These are phyloP conservation scores for Malachius bipustulatus DNA, from an alignment of 2,888 invertebrate genomes.

Conservation along the genomic window DNA sequence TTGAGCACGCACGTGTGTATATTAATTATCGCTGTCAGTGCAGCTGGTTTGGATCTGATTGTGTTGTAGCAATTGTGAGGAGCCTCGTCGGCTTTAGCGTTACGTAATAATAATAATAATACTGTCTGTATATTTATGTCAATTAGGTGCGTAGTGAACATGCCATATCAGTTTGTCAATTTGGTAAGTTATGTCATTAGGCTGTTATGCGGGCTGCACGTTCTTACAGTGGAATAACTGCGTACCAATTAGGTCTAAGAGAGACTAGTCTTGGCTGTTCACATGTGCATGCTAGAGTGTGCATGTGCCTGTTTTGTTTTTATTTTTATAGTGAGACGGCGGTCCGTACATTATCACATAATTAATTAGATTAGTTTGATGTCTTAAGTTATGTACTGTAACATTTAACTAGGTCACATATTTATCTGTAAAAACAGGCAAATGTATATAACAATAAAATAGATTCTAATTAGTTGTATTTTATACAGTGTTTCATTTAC, in stretches of 20 bases:
- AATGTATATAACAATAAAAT: too few species aligned
- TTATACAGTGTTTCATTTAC: too few species aligned
- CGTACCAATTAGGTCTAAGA: constrained; percentile 13
- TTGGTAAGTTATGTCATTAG: constrained; percentile 34
- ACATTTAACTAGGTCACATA: constrained; percentile 28
- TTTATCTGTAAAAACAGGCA: constrained; percentile 30
- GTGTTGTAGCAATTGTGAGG: constrained; percentile 36
- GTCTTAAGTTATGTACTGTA: constrained; percentile 30
- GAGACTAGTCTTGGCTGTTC: constrained; percentile 13
- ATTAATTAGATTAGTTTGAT: constrained; percentile 23
- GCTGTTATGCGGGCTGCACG: constrained; percentile 33
- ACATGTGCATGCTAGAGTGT: constrained; percentile 18
- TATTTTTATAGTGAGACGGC: constrained; percentile 15
- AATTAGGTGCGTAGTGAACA: constrained; percentile 35
- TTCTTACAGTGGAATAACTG: constrained; percentile 2
- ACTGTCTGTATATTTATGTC: constrained; percentile 29
- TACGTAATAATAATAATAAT: too few species aligned
- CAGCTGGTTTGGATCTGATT: constrained; percentile 28
- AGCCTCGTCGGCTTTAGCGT: constrained; percentile 29
- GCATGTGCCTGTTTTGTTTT: constrained; percentile 9
- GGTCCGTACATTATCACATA: constrained; percentile 26
- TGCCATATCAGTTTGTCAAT: constrained; percentile 37
- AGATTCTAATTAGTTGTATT: too few species aligned
- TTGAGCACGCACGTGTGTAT: too few species aligned
- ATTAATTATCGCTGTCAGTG: constrained; percentile 18